phyloP scores from a whole-genome alignment of 2,113 vertebrate genomes.

The Herpailurus yagouaroundi region DNA sequence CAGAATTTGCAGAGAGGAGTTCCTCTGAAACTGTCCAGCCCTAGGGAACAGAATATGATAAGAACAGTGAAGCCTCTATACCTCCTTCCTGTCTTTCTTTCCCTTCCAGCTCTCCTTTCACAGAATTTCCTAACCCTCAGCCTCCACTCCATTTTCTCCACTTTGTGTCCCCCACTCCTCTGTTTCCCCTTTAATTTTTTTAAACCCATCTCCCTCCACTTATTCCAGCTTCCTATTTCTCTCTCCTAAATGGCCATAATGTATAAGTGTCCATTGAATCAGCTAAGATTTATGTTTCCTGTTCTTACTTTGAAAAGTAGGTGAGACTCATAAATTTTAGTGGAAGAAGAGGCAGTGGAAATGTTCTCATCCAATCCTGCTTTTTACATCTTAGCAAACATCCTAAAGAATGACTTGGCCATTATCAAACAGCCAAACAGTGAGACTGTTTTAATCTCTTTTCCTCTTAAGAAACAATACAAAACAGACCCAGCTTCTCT shows the following conservation, averaged over 20 bases:
- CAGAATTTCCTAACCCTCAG: background rate
- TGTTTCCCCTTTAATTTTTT: background rate
- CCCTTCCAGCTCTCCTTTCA: too few relatives aligned
- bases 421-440: background rate
- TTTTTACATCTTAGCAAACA: background rate
- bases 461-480: background rate
- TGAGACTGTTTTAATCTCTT: constrained; percentile 3
- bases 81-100: background rate
- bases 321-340: background rate
- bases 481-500: background rate
- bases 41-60: background rate
- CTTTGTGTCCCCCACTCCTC: accelerated
- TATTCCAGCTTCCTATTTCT: background rate
- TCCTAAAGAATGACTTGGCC: background rate
- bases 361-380: background rate
- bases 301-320: background rate
- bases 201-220: background rate
- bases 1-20: background rate
- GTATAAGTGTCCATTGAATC: background rate
- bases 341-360: background rate
- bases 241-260: constrained; percentile 52
- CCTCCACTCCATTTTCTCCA: background rate
- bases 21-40: background rate
- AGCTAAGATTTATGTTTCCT: background rate
- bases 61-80: background rate